Evolutionary conservation across 1,140 invertebrate species (phyloP).

Genomic region (Lepidurus apus): DNA sequence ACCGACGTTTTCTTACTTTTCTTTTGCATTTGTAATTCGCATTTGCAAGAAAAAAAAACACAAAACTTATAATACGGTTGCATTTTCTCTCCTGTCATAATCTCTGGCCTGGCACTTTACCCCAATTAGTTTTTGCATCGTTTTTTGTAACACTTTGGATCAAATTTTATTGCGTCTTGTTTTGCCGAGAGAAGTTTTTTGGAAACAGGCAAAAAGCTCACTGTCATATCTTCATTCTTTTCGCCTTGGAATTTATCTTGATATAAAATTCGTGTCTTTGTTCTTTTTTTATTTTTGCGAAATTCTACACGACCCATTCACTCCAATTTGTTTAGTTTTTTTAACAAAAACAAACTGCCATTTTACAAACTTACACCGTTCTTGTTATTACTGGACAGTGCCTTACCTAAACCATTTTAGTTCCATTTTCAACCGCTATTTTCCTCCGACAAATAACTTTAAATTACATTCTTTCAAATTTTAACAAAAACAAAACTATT

Average conservation of each 20-base stretch:
- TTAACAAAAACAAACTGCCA: neutral
- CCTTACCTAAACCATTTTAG: neutral
- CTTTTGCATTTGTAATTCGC: neutral
- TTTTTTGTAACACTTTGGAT: neutral
- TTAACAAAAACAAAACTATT: neutral
- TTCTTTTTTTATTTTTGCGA: neutral
- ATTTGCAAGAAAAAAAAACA: neutral
- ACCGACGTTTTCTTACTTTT: neutral
- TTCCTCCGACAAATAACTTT: neutral
- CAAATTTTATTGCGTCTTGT: neutral
- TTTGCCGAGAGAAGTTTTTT: neutral
- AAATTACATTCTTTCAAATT: neutral
- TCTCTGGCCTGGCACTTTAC: conserved; percentile 12
- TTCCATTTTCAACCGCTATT: neutral
- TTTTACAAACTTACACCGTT: neutral
- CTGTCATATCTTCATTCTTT: conserved; percentile 19
- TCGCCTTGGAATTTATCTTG: conserved; percentile 6
- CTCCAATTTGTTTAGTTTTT: neutral
- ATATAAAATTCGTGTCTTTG: neutral
- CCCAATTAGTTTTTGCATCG: neutral
- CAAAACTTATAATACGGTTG: neutral
- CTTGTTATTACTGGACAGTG: conserved; percentile 11
- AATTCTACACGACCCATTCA: neutral
- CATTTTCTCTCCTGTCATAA: conserved; percentile 9
- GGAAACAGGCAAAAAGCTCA: neutral